These are phyloP conservation scores for Hipposideros armiger DNA, from an alignment of 2,113 vertebrate genomes.

Conservation along the genomic window DNA sequence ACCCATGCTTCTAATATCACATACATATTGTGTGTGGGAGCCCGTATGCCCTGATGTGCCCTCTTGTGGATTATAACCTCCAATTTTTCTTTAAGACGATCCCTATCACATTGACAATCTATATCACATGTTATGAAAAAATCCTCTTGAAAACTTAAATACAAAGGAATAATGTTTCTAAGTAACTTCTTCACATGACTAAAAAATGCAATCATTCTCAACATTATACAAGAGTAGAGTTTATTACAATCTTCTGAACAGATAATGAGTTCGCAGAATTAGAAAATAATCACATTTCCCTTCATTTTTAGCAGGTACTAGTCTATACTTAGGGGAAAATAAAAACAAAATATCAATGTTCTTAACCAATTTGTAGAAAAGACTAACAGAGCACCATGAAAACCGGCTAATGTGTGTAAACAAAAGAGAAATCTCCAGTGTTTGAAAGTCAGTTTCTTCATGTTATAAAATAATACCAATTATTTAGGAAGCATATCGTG, in stretches of 20 bases:
- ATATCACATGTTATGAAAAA: background rate
- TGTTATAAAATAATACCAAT: slow-evolving; percentile 14
- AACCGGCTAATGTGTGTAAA: slow-evolving; percentile 25
- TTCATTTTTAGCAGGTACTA: slow-evolving; percentile 59
- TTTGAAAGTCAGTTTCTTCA: slow-evolving; percentile 50
- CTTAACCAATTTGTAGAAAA: slow-evolving; percentile 52
- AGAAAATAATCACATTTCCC: slow-evolving; percentile 37
- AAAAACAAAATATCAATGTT: slow-evolving; percentile 38
- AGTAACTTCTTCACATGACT: background rate
- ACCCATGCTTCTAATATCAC: background rate
- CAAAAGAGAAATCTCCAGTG: background rate
- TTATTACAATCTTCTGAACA: slow-evolving; percentile 62
- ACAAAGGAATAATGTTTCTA: background rate
- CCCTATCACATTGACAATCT: background rate
- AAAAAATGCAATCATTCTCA: slow-evolving; percentile 14
- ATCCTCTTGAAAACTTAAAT: slow-evolving; percentile 56
- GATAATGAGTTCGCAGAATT: slow-evolving; percentile 44
- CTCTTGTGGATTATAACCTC: background rate
- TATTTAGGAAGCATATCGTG: background rate
- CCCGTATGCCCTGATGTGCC: background rate
- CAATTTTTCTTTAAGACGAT: background rate
- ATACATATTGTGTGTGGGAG: background rate
- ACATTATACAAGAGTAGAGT: background rate
- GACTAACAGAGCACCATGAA: background rate
- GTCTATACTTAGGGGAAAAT: slow-evolving; percentile 33